These are phyloP conservation scores for Lepidurus arcticus DNA, from an alignment of 1,140 invertebrate species.

Conservation along the genomic window DNA sequence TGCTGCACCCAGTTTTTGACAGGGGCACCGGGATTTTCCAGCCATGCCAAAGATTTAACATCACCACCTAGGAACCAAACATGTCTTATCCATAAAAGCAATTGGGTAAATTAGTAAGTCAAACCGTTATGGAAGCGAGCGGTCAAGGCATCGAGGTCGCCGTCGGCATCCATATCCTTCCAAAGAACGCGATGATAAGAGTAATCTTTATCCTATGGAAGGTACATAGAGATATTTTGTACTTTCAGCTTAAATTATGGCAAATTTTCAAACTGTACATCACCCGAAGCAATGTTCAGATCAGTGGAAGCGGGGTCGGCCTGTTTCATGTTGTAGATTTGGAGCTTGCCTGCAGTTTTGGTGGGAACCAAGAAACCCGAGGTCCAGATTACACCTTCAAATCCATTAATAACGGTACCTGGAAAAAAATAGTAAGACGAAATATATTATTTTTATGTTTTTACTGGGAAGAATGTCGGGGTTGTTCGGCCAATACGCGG, in stretches of 20 bases:
- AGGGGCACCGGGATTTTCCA: slow-evolving; percentile 42
- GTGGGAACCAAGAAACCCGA: slow-evolving; percentile 47
- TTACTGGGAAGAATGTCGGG: slow-evolving; percentile 40
- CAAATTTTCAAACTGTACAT: slow-evolving; percentile 35
- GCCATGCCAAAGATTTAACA: slow-evolving; percentile 43
- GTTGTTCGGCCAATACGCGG: slow-evolving; percentile 42
- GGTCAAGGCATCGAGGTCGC: slow-evolving; percentile 45
- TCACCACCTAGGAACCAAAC: slow-evolving; percentile 27
- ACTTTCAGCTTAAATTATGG: background rate
- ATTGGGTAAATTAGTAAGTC: background rate
- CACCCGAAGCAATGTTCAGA: slow-evolving; percentile 41
- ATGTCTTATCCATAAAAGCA: background rate
- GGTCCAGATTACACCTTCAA: slow-evolving; percentile 41
- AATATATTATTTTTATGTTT: background rate
- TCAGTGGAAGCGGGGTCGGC: slow-evolving; percentile 38
- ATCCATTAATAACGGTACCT: slow-evolving; percentile 37
- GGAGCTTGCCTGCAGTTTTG: slow-evolving; percentile 44
- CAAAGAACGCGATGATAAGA: slow-evolving; percentile 48
- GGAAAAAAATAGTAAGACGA: background rate
- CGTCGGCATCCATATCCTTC: slow-evolving; percentile 48
- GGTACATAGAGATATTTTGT: background rate
- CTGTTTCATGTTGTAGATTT: slow-evolving; percentile 43
- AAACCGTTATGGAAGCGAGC: slow-evolving; percentile 41
- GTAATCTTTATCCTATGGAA: slow-evolving; percentile 40
- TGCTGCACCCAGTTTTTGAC: slow-evolving; percentile 42